Conservation (phyloP, 2,113 vertebrate genomes). For the Sinocyclocheilus anophthalmus region DNA sequence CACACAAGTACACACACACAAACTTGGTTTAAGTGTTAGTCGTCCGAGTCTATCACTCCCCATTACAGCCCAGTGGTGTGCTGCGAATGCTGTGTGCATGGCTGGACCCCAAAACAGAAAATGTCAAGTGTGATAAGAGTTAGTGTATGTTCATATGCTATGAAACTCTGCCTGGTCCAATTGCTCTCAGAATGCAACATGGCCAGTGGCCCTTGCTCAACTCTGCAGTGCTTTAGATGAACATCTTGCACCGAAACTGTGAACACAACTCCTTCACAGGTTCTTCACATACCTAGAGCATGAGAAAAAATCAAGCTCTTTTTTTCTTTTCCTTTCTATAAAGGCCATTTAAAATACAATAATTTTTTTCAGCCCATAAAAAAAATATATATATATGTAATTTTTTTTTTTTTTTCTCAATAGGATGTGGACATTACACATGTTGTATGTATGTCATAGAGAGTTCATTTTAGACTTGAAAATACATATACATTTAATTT, state of each 20-base stretch:
- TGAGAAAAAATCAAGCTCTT: background rate
- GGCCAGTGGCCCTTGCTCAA: background rate
- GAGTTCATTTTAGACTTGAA: no score
- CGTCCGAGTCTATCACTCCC: conserved; percentile 72
- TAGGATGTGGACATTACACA: no score
- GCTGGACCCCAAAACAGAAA: conserved; percentile 71
- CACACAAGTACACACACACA: background rate
- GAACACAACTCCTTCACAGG: background rate
- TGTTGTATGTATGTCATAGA: no score
- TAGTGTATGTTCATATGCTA: conserved; percentile 66
- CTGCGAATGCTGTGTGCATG: conserved; percentile 69
- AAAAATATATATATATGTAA: no score
- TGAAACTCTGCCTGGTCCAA: conserved; percentile 65
- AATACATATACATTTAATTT: no score
- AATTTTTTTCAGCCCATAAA: background rate
- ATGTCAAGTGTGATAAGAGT: conserved; percentile 77
- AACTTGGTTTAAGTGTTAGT: conserved; percentile 56
- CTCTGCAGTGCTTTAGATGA: conserved; percentile 12
- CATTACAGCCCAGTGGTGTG: conserved; percentile 68
- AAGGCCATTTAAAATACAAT: background rate
- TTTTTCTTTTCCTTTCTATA: background rate
- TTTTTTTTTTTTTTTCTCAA: no score
- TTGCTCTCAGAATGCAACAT: conserved; percentile 36
- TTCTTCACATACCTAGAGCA: background rate
- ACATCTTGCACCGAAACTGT: background rate